A percentile compares a stretch with the other conserved stretches of the same genome.
These are phyloP conservation scores for Amphimallon solstitiale DNA, from an alignment of 2,888 invertebrate species.

Conservation along the genomic window DNA sequence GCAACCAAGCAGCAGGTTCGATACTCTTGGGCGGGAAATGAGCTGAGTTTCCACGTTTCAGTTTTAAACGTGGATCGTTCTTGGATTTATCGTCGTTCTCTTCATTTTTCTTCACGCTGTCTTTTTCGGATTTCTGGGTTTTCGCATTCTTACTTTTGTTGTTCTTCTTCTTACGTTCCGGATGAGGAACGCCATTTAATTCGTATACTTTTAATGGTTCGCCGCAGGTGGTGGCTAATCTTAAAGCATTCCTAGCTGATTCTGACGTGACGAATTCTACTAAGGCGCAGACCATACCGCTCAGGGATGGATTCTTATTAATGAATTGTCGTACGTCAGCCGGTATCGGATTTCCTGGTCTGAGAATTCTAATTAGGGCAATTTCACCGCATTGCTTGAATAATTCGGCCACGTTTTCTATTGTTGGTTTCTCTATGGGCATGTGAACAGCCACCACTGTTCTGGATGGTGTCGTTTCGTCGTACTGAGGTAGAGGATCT, in stretches of 20 bases:
- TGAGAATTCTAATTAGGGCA: constrained; percentile 84
- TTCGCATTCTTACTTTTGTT: constrained; percentile 69
- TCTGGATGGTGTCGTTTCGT: constrained; percentile 92
- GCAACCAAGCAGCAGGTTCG: constrained; percentile 73
- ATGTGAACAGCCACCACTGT: constrained; percentile 89
- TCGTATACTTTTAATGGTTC: constrained; percentile 78
- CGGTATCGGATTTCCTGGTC: constrained; percentile 90
- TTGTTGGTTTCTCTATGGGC: constrained; percentile 84
- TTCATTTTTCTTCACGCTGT: constrained; percentile 61
- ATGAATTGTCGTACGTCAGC: constrained; percentile 91
- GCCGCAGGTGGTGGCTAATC: constrained; percentile 71
- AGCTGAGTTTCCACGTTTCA: constrained; percentile 63
- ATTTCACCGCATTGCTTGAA: constrained; percentile 92
- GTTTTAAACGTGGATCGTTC: constrained; percentile 59
- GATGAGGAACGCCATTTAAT: constrained; percentile 75
- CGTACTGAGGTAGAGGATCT: constrained; percentile 87
- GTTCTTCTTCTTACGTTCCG: constrained; percentile 78
- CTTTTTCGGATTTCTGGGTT: constrained; percentile 62
- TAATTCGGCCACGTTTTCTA: constrained; percentile 91
- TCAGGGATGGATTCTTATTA: constrained; percentile 89
- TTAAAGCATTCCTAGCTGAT: constrained; percentile 83
- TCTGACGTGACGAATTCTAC: constrained; percentile 92
- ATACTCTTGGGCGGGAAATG: constrained; percentile 65
- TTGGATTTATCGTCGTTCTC: constrained; percentile 65
- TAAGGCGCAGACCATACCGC: constrained; percentile 86